These are phyloP conservation scores for mouse (Mus musculus) DNA, from an alignment of 2,113 vertebrate genomes.

Conservation along the genomic window DNA sequence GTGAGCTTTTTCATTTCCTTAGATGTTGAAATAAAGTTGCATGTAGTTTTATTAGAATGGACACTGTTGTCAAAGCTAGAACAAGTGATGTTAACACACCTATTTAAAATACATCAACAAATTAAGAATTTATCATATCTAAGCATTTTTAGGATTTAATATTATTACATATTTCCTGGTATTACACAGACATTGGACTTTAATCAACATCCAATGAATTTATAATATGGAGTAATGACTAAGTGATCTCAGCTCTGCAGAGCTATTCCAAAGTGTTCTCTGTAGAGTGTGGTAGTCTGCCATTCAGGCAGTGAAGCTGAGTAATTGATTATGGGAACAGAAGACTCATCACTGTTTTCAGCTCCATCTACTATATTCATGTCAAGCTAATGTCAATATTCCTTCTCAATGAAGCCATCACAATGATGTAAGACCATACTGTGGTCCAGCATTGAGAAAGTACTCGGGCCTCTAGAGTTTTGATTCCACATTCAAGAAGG, in stretches of 20 bases:
- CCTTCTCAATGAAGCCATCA: constrained; percentile 26
- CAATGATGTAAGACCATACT: neutral
- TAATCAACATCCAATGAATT: constrained; percentile 61
- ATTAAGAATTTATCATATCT: constrained; percentile 66
- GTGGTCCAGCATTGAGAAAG: neutral
- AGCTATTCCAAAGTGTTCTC: neutral
- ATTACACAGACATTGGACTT: constrained; percentile 16
- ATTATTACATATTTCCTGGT: constrained; percentile 43
- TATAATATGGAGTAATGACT: constrained; percentile 59
- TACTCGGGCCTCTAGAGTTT: neutral
- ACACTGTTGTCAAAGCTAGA: neutral
- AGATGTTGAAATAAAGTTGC: neutral
- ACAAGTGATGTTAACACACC: neutral
- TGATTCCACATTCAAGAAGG: neutral
- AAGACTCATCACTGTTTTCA: neutral
- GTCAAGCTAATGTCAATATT: neutral
- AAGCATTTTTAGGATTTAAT: constrained; percentile 63
- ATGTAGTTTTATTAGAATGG: neutral
- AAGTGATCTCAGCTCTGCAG: constrained; percentile 2
- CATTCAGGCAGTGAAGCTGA: no score
- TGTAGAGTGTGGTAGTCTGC: neutral
- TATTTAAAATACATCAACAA: constrained; percentile 62
- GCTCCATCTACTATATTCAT: constrained; percentile 1
- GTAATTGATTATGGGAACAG: constrained; percentile 6
- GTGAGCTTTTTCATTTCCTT: neutral